Base-by-base conservation (phyloP, 1,140 invertebrate species). In the Portunus trituberculatus region DNA sequence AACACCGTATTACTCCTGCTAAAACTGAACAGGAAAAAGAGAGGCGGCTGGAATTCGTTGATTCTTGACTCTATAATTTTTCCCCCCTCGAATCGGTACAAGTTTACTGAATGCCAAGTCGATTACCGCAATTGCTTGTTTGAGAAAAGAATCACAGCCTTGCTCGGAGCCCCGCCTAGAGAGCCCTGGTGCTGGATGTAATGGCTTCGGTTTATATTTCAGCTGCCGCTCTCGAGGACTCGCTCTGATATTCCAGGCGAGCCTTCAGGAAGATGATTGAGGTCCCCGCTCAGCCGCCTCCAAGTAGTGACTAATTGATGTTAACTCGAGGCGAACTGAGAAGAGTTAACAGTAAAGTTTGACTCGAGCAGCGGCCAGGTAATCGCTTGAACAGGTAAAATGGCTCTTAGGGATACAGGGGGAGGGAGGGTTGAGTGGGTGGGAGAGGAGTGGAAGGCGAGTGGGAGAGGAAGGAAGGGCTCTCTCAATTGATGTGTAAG, bases 281-380 rank as follows among this genome's bases (percentile, higher is more conserved):
- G 67, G 25, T 76, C 67, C 25, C 67, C 67, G 67, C 67, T n/a
- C 10, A 76, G 67, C 67, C 67, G 67, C 67, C 67, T 76, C n/a
- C 67, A n/a, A 76, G 67, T 76, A n/a, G 67, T 76, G 67, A 76
- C 67, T 76, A 76, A 76, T 76, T 76, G 67, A 76, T 76, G 67
- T 76, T 76, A 76, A 76, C 67, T 76, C 67, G 67, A 76, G 25
- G 67, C 67, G 67, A 76, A 76, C 67, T 76, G 67, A 76, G 67
- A 76, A 76, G 67, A 76, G 67, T 76, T 76, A 76, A 76, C 67
- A 76, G 67, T 76, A 76, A 76, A 76, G 67, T 76, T 76, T 76
- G 67, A 76, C 67, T 76, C 67, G 20, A 76, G 67, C 25, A n/a
- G 67, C 67, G 67, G 67, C 67, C 67, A 76, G 67, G 67, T 76